Evolutionary conservation across 2,113 vertebrate genomes (phyloP), one percentile per base, ranked within the genome.

Genomic region (Narcine bancroftii): DNA sequence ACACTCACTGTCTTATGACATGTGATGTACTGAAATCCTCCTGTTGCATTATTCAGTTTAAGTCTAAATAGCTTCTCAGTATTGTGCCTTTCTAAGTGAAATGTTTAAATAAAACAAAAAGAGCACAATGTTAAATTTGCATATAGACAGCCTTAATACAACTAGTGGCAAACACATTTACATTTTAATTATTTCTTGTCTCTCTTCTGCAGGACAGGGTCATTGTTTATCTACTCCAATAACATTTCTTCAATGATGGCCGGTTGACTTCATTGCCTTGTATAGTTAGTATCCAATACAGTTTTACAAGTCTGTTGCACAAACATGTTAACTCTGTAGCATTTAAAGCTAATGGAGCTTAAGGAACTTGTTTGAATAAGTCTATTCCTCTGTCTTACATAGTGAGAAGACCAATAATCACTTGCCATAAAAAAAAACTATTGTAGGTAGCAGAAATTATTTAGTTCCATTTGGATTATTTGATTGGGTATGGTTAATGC

Each of bases 121-220:
- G 60, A 65, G 26, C 39, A 66, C 6, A 66, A 89, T 45, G 21
- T 36, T 89, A 66, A 66, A 89, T 89, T 89, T 89, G 39, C 87
- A 89, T 89, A 45, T 65, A 42, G 87, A 89, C n/a, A 36, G 36
- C 39, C 53, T 66, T 89, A 89, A 17, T 63, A 47, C 10, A 65
- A 42, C 87, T 66, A 19, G 56, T 42, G 21, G 60, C 87, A 83
- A 83, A 83, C 33, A 56, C 29, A 89, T 89, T 89, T 89, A 89
- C 87, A 89, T 89, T 89, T 89, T 89, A 89, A 89, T 89, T 89
- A 66, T 45, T 21, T 42, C 36, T 65, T 63, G 87, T 89, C 60
- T 66, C 60, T 13, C 0, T 87, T 89, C 87, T 89, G 60, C 63
- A 65, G 63, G 60, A 26, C 60, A 89, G 24, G 42, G 21, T 66